These are phyloP conservation scores for Phrynocephalus vlangalii DNA, from an alignment of 2,797 vertebrate genomes.

Conservation along the genomic window DNA sequence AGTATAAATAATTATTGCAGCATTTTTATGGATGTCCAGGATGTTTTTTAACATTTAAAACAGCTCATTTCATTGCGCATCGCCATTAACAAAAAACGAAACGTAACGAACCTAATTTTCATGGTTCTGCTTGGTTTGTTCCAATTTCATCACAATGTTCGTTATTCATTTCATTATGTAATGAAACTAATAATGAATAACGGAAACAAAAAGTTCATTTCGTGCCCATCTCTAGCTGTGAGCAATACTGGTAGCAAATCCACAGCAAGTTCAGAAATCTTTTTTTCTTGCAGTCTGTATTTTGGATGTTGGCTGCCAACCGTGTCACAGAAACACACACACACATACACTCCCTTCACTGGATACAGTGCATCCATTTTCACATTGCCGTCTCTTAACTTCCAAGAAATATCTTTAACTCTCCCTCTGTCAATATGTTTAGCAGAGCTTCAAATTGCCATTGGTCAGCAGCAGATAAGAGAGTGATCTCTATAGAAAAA, in stretches of 20 bases:
- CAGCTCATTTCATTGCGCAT: too few species aligned
- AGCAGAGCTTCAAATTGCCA: constrained; percentile 44
- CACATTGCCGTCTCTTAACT: constrained; percentile 18
- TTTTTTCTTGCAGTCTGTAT: neutral
- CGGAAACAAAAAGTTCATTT: too few species aligned
- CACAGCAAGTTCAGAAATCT: neutral
- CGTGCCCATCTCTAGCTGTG: too few species aligned
- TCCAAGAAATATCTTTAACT: constrained; percentile 32
- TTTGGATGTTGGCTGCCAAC: neutral
- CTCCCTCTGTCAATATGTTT: constrained; percentile 33
- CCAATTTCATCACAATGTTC: too few species aligned
- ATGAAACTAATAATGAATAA: too few species aligned
- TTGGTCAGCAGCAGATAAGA: constrained; percentile 41
- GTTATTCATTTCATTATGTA: too few species aligned
- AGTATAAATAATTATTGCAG: too few species aligned
- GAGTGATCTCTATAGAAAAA: constrained; percentile 33
- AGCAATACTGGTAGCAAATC: neutral
- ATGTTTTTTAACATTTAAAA: too few species aligned
- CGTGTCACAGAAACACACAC: neutral
- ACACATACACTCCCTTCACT: neutral
- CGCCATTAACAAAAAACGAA: too few species aligned
- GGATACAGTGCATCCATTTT: neutral
- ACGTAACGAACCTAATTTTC: too few species aligned
- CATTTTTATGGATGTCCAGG: too few species aligned
- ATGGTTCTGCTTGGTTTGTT: too few species aligned